Percentiles rank a stretch among this genome's conserved stretches.
Conservation (phyloP, 1,140 invertebrate genomes). For the Drosophila burlai region DNA sequence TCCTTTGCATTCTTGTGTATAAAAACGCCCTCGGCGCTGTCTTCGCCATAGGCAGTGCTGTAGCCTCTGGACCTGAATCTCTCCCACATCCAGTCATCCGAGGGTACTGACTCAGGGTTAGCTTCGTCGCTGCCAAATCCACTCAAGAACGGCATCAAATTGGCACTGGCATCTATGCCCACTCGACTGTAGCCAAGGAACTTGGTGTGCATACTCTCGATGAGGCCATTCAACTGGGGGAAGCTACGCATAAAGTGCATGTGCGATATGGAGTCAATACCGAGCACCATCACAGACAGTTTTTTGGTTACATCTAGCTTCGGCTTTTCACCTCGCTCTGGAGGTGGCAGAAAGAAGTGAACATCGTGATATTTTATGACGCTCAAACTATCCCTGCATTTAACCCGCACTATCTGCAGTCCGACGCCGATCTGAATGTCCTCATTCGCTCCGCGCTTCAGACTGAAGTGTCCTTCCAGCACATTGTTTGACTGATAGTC, state of each 20-base stretch:
- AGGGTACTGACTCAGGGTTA: constrained; percentile 86
- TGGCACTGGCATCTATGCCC: constrained; percentile 92
- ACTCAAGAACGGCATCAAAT: constrained; percentile 90
- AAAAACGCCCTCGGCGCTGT: constrained; percentile 25
- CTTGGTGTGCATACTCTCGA: constrained; percentile 88
- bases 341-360: constrained; percentile 45
- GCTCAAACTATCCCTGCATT: background rate
- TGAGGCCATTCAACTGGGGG: constrained; percentile 88
- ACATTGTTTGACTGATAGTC: background rate
- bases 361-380: constrained; percentile 40
- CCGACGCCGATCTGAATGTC: constrained; percentile 9
- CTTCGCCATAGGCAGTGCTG: constrained; percentile 49
- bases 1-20: background rate
- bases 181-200: constrained; percentile 92
- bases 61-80: constrained; percentile 40
- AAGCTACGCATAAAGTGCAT: constrained; percentile 93
- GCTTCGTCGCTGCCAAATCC: constrained; percentile 88
- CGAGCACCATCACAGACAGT: constrained; percentile 89
- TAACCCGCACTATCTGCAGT: constrained; percentile 27
- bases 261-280: constrained; percentile 93
- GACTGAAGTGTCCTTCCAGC: background rate
- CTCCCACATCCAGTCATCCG: constrained; percentile 47
- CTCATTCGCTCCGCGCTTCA: background rate
- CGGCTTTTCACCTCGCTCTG: background rate
- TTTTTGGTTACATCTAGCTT: constrained; percentile 10